Evolutionary conservation across 1,140 invertebrate species (phyloP).

Genomic region (Riptortus pedestris): DNA sequence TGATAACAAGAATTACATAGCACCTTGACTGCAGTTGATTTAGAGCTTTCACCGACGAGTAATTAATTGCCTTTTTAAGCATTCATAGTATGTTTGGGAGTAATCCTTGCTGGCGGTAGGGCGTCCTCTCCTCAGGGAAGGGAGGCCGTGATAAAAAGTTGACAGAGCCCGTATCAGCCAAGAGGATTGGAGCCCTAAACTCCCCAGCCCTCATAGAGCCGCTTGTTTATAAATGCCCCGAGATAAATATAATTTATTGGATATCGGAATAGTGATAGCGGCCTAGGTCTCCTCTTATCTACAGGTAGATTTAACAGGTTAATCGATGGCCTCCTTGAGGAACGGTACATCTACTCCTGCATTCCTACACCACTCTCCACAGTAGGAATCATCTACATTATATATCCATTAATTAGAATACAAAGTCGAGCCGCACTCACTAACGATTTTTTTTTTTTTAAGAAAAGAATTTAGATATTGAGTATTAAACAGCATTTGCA

Average conservation of each 20-base stretch:
- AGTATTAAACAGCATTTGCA: too few relatives aligned
- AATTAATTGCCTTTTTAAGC: too few relatives aligned
- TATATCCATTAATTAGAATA: too few relatives aligned
- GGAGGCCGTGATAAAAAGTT: not conserved
- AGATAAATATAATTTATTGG: conserved; percentile 8
- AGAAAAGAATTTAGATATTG: too few relatives aligned
- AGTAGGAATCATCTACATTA: too few relatives aligned
- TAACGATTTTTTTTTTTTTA: too few relatives aligned
- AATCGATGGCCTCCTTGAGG: not conserved
- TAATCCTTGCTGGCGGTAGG: not conserved
- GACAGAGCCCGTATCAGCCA: not conserved
- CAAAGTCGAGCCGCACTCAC: too few relatives aligned
- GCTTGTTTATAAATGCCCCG: conserved; percentile 4
- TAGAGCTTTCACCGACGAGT: too few relatives aligned
- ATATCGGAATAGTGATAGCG: not conserved
- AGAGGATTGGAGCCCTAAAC: not conserved
- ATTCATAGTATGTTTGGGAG: too few relatives aligned
- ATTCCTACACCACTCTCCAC: not conserved
- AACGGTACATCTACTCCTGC: not conserved
- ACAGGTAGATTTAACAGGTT: conserved; percentile 5
- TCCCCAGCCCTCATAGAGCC: too few relatives aligned
- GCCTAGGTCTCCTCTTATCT: not conserved
- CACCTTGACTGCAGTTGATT: too few relatives aligned
- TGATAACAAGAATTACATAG: too few relatives aligned
- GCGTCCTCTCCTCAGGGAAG: not conserved